These are phyloP conservation scores for Neocrepidodera transversa DNA, from an alignment of 2,888 invertebrate species.

Conservation along the genomic window DNA sequence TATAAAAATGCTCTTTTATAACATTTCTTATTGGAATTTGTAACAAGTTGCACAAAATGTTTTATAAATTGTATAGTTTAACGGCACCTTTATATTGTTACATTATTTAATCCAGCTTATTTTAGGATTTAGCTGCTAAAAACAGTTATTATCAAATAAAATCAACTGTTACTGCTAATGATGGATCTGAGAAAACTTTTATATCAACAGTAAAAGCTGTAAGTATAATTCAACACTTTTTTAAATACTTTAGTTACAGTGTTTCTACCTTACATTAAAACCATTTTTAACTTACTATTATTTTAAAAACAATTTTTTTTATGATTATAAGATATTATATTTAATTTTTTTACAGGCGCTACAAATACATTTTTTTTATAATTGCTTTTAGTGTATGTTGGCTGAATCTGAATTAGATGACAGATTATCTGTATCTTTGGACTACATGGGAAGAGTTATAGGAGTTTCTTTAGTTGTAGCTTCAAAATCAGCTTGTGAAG, in stretches of 20 bases:
- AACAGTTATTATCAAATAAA: conserved; percentile 80
- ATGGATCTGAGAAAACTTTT: conserved; percentile 72
- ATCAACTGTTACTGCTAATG: conserved; percentile 71
- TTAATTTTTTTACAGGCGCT: neutral
- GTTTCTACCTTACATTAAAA: too few species aligned
- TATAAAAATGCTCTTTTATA: too few species aligned
- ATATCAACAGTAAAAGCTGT: conserved; percentile 83
- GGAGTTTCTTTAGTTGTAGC: conserved; percentile 69
- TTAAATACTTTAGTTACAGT: too few species aligned
- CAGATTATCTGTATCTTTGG: conserved; percentile 78
- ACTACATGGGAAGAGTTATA: conserved; percentile 80
- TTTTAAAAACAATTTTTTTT: too few species aligned
- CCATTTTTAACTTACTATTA: too few species aligned
- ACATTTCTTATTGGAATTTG: too few species aligned
- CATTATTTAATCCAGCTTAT: too few species aligned
- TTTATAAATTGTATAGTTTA: too few species aligned
- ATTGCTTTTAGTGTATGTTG: conserved; percentile 69
- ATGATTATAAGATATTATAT: too few species aligned
- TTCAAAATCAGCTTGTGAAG: conserved; percentile 61
- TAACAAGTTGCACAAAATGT: too few species aligned
- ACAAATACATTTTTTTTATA: conserved; percentile 17
- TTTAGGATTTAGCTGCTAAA: conserved; percentile 69
- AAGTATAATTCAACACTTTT: conserved; percentile 52
- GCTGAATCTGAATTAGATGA: conserved; percentile 80
- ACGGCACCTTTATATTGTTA: too few species aligned